A percentile compares a stretch with the other conserved stretches of the same genome.
phyloP scores from a whole-genome alignment of 2,888 invertebrate species.

The Hermaeophaga mercurialis region DNA sequence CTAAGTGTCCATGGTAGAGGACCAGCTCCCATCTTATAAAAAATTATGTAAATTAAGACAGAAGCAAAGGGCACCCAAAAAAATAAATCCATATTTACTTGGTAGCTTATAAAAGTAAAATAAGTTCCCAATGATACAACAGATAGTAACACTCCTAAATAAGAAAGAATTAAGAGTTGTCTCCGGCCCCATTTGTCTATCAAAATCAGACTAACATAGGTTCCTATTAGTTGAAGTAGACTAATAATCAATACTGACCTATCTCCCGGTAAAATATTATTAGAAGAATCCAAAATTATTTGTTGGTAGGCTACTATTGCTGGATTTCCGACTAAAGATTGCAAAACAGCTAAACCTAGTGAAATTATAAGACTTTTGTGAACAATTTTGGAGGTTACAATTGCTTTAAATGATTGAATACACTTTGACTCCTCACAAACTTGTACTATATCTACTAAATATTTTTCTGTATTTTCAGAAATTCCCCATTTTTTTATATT shows the following conservation, averaged over 20 bases:
- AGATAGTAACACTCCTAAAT: slow-evolving; percentile 67
- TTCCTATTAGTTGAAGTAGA: slow-evolving; percentile 72
- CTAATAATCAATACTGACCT: slow-evolving; percentile 78
- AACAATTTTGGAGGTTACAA: slow-evolving; percentile 30
- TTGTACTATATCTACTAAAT: slow-evolving; percentile 36
- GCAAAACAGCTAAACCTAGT: slow-evolving; percentile 47
- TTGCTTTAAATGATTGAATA: slow-evolving; percentile 21
- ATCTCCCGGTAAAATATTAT: slow-evolving; percentile 59
- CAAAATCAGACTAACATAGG: slow-evolving; percentile 70
- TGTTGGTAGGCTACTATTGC: slow-evolving; percentile 79
- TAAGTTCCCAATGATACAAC: slow-evolving; percentile 40
- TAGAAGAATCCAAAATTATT: slow-evolving; percentile 64
- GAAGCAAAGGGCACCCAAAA: slow-evolving; percentile 74
- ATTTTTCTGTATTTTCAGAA: slow-evolving; percentile 32
- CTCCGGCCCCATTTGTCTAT: slow-evolving; percentile 79
- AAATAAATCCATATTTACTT: slow-evolving; percentile 49
- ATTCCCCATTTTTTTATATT: slow-evolving; percentile 65
- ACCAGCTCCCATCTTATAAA: slow-evolving; percentile 73
- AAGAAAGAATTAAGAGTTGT: slow-evolving; percentile 71
- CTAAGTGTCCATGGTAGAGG: slow-evolving; percentile 81
- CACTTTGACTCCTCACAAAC: slow-evolving; percentile 33
- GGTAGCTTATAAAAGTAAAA: slow-evolving; percentile 35
- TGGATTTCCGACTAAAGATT: slow-evolving; percentile 67
- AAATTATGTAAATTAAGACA: slow-evolving; percentile 71
- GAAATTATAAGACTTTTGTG: slow-evolving; percentile 53